Percentiles rank a stretch among this genome's conserved stretches.
Conservation (phyloP, 2,888 invertebrate species). For the Hyposoter didymator region DNA sequence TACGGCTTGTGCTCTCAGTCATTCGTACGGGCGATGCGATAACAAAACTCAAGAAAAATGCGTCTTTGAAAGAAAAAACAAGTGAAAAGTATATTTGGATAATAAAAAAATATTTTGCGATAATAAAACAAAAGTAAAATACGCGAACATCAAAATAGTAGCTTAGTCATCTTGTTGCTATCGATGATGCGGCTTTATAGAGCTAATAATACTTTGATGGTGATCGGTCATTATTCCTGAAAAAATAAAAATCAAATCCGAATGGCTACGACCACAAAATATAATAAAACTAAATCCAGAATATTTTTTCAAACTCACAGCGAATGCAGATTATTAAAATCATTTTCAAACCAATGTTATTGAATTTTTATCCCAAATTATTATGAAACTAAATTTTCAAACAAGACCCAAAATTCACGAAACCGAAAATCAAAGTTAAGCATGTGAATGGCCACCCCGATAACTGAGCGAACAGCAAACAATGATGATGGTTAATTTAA, state of each 20-base stretch:
- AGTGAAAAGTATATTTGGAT: conserved; percentile 45
- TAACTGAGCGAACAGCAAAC: neutral
- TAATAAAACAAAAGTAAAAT: neutral
- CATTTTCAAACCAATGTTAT: neutral
- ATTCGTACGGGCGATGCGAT: conserved; percentile 50
- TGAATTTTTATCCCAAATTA: neutral
- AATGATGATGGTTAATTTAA: neutral
- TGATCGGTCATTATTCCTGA: conserved; percentile 37
- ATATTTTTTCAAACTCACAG: neutral
- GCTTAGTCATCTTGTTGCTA: conserved; percentile 15
- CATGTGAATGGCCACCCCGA: neutral
- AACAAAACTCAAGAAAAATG: conserved; percentile 64
- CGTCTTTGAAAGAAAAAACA: conserved; percentile 53
- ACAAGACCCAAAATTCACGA: neutral
- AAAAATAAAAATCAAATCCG: conserved; percentile 16
- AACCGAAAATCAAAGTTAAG: neutral
- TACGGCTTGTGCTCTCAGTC: conserved; percentile 42
- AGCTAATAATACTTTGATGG: conserved; percentile 39
- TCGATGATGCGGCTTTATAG: conserved; percentile 8
- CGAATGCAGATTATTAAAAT: neutral
- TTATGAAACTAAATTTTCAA: neutral
- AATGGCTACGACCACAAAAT: neutral
- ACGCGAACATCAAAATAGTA: conserved; percentile 7
- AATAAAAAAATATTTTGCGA: conserved; percentile 11
- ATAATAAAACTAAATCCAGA: neutral